A percentile compares a stretch with the other conserved stretches of the same genome.
Evolutionary conservation across 2,797 vertebrate genomes (phyloP).

Genomic region (Percopsis omiscomaycus): DNA sequence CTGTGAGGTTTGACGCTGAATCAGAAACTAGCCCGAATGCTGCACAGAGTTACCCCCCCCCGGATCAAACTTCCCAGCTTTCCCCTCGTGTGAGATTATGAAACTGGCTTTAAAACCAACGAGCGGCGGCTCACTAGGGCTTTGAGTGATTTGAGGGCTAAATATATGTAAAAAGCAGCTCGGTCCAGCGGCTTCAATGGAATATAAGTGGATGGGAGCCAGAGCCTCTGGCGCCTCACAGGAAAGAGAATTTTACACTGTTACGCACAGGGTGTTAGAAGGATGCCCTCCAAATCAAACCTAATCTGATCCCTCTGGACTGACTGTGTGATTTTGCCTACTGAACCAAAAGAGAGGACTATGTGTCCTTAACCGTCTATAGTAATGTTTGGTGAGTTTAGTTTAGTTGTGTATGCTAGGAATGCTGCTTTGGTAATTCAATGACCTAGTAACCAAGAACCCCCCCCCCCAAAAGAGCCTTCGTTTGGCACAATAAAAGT

Average conservation of each 20-base stretch:
- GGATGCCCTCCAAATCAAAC: conserved; percentile 28
- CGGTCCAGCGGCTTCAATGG: conserved; percentile 41
- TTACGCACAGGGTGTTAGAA: conserved; percentile 25
- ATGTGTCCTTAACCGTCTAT: no score
- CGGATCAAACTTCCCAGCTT: conserved; percentile 46
- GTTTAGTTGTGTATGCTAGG: no score
- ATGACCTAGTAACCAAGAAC: no score
- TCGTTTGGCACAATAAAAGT: no score
- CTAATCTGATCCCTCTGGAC: conserved; percentile 18
- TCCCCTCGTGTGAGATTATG: conserved; percentile 49
- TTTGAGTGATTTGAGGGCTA: conserved; percentile 59
- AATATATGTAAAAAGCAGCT: conserved; percentile 60
- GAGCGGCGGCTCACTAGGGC: conserved; percentile 51
- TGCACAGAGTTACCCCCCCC: conserved; percentile 42
- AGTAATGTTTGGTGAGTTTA: no score
- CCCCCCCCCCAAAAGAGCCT: no score
- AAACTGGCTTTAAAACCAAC: conserved; percentile 58
- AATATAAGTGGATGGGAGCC: conserved; percentile 49
- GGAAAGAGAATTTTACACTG: conserved; percentile 7
- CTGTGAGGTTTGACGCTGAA: conserved; percentile 27
- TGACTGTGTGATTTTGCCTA: conserved; percentile 8
- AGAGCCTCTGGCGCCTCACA: conserved; percentile 36
- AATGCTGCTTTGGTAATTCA: no score
- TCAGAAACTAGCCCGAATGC: conserved; percentile 32
- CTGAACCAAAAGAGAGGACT: conserved; percentile 6